A percentile compares a stretch with the other conserved stretches of the same genome.
Conservation (phyloP, 2,797 vertebrate species). For the Oryzias dopingdopingensis region DNA sequence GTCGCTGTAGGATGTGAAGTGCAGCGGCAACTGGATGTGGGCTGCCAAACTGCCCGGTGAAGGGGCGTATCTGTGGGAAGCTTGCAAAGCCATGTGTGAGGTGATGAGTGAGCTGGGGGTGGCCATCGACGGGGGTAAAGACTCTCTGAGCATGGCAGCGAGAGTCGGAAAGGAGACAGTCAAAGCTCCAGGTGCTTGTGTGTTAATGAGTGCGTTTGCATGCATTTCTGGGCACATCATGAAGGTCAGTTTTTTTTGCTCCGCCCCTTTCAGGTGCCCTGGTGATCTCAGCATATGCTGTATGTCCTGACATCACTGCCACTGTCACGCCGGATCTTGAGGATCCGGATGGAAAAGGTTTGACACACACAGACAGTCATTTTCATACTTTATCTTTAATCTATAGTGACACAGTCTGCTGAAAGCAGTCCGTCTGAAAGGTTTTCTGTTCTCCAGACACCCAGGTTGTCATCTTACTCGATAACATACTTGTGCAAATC, state of each 20-base stretch:
- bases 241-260: background rate
- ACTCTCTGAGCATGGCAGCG: constrained; percentile 95
- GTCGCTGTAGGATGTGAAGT: constrained; percentile 86
- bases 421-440: too few relatives aligned
- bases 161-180: constrained; percentile 83
- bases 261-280: constrained; percentile 78
- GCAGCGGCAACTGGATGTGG: constrained; percentile 98
- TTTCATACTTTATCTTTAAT: background rate
- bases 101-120: constrained; percentile 85
- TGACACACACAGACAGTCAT: background rate
- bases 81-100: constrained; percentile 85
- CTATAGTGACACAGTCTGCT: too few relatives aligned
- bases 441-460: too few relatives aligned
- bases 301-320: constrained; percentile 90
- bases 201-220: background rate
- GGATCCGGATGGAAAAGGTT: constrained; percentile 83
- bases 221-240: background rate
- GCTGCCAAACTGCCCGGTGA: constrained; percentile 88
- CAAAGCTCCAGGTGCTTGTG: constrained; percentile 84
- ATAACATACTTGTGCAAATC: background rate
- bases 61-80: constrained; percentile 82
- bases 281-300: constrained; percentile 90
- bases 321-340: constrained; percentile 93
- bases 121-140: constrained; percentile 91
- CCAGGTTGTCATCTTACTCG: too few relatives aligned